Percentiles rank a stretch among this genome's conserved stretches.
Evolutionary conservation across 2,888 invertebrate genomes (phyloP).

Genomic region (Sinopyrophorus schimmeli): DNA sequence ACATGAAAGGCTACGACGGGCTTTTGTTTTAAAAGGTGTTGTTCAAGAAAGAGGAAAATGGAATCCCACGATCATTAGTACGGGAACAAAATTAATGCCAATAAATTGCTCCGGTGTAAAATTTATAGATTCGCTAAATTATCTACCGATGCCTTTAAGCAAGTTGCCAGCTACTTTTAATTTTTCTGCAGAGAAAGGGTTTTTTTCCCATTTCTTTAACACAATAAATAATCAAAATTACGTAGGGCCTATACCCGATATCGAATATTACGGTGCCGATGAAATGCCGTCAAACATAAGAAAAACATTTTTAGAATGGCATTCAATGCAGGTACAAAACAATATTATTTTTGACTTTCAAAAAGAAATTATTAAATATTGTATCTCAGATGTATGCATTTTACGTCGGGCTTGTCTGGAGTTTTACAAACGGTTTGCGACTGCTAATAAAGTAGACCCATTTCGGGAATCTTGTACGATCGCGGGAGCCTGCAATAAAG

Average conservation of each 20-base stretch:
- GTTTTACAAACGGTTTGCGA: conserved; percentile 38
- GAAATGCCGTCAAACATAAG: too few species aligned
- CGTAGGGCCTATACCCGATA: too few species aligned
- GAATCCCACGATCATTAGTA: too few species aligned
- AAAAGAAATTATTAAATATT: conserved; percentile 39
- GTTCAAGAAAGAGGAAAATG: too few species aligned
- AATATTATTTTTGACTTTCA: too few species aligned
- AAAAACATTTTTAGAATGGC: too few species aligned
- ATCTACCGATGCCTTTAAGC: conserved; percentile 11
- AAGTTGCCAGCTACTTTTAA: conserved; percentile 22
- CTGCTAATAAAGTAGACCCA: conserved; percentile 36
- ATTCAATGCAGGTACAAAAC: too few species aligned
- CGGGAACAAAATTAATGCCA: conserved; percentile 20
- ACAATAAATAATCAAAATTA: too few species aligned
- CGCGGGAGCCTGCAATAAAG: conserved; percentile 38
- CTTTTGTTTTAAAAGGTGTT: too few species aligned
- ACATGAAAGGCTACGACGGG: too few species aligned
- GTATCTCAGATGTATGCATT: conserved; percentile 26
- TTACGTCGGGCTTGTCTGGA: conserved; percentile 35
- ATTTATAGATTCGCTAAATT: conserved; percentile 28
- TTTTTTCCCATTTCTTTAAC: too few species aligned
- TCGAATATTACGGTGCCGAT: too few species aligned
- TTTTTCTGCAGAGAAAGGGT: conserved; percentile 17
- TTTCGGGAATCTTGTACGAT: conserved; percentile 40
- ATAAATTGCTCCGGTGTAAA: conserved; percentile 15